Conservation (phyloP, 2,113 vertebrate species). For the Ciconia boyciana region DNA sequence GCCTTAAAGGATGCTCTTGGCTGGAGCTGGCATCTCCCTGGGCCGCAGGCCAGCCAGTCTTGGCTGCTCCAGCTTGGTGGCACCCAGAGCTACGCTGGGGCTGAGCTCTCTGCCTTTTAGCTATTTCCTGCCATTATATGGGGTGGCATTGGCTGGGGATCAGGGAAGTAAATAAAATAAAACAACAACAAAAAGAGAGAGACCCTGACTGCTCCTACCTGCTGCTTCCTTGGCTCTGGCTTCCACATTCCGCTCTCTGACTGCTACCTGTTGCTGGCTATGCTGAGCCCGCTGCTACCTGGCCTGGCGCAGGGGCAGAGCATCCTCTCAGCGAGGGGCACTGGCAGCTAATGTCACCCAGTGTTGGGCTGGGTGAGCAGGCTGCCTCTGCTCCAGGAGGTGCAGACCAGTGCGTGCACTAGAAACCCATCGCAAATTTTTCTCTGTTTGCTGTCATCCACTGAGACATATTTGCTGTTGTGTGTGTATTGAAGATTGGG, state of each 20-base stretch:
- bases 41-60: background rate
- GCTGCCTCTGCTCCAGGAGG: background rate
- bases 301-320: background rate
- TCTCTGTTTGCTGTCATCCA: background rate
- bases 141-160: background rate
- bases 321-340: background rate
- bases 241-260: background rate
- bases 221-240: background rate
- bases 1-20: background rate
- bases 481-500: background rate
- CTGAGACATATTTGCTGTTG: fast-evolving
- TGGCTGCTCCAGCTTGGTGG: background rate
- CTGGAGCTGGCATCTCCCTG: background rate
- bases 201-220: background rate
- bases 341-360: background rate
- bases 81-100: background rate
- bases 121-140: background rate
- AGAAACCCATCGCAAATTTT: fast-evolving
- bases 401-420: fast-evolving
- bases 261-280: background rate
- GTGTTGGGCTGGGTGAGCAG: background rate
- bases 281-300: background rate
- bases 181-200: background rate
- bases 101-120: background rate
- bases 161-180: background rate